Evolutionary conservation across 2,888 invertebrate species (phyloP).

Genomic region (Acronicta psi): DNA sequence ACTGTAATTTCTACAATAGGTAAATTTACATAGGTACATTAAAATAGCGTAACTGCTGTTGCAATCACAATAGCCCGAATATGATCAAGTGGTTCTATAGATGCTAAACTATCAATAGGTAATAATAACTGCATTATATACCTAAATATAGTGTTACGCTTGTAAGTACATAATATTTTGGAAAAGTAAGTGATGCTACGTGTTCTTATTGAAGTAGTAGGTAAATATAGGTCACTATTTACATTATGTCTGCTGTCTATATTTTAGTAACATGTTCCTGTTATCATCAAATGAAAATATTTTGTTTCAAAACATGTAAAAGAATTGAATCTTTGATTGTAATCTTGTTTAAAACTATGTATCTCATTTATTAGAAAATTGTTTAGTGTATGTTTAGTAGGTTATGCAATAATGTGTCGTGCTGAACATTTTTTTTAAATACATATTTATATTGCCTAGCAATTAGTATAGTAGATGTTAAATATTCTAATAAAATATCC

Average conservation of each 20-base stretch:
- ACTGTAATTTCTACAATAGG: no score
- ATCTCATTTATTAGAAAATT: constrained; percentile 1
- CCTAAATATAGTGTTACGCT: constrained; percentile 8
- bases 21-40: no score
- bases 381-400: constrained; percentile 9
- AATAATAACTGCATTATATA: no score
- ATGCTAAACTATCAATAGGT: no score
- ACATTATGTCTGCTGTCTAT: background rate
- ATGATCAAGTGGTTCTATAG: no score
- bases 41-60: no score
- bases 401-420: constrained; percentile 8
- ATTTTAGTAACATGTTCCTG: background rate
- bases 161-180: constrained; percentile 2
- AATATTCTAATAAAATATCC: constrained; percentile 1
- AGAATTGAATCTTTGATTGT: background rate
- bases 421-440: constrained; percentile 14
- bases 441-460: constrained; percentile 29
- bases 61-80: no score
- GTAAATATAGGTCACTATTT: constrained; percentile 9
- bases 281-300: background rate
- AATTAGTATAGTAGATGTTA: constrained; percentile 21
- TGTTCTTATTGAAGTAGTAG: constrained; percentile 6
- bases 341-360: background rate
- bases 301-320: background rate
- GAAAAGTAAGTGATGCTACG: background rate